Percentiles rank a stretch among this genome's conserved stretches.
These are phyloP conservation scores for Botrylloides violaceus DNA, from an alignment of 23 tunicate species.

Conservation along the genomic window DNA sequence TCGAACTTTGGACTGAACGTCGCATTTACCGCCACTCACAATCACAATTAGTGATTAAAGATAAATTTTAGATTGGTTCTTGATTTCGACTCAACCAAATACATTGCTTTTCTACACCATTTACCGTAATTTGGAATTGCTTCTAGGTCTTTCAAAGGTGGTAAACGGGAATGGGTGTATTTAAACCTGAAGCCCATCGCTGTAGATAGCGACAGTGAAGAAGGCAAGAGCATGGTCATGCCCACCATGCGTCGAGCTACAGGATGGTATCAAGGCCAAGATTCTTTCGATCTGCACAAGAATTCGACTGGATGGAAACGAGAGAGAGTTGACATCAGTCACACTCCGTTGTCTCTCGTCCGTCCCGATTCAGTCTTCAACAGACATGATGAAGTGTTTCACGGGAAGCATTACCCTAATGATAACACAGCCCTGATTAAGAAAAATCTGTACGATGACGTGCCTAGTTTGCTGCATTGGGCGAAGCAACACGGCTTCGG, in stretches of 20 bases:
- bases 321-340: conserved; percentile 4
- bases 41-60: no score
- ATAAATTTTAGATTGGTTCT: no score
- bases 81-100: no score
- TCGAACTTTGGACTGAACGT: no score
- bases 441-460: neutral
- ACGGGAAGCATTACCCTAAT: neutral
- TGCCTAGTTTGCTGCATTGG: neutral
- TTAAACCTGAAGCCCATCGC: conserved; percentile 30
- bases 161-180: conserved; percentile 85
- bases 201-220: conserved; percentile 21
- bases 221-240: conserved; percentile 17
- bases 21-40: no score
- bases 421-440: neutral
- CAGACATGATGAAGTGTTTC: neutral
- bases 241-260: conserved; percentile 9
- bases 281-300: neutral
- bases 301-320: conserved; percentile 3
- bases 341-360: conserved; percentile 14
- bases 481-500: neutral
- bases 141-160: conserved; percentile 57
- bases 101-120: no score
- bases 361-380: neutral
- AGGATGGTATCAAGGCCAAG: neutral
- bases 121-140: no score